These are phyloP conservation scores for Chelon auratus DNA, from an alignment of 2,797 vertebrate genomes.

Conservation along the genomic window DNA sequence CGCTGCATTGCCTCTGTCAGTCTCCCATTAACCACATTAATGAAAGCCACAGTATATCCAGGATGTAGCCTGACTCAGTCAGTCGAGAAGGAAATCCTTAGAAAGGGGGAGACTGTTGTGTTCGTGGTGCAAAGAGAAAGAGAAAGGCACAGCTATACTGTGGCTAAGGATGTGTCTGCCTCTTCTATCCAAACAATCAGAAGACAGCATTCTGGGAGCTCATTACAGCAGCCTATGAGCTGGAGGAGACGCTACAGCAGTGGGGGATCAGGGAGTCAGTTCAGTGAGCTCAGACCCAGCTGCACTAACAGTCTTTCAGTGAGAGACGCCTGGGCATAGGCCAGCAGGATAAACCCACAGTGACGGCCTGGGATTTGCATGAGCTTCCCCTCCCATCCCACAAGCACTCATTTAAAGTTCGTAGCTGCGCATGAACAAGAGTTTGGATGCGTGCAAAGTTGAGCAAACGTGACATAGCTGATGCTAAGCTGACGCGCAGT, in stretches of 20 bases:
- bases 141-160: slow-evolving; percentile 43
- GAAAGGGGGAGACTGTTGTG: slow-evolving; percentile 32
- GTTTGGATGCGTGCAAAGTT: slow-evolving; percentile 49
- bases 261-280: slow-evolving; percentile 68
- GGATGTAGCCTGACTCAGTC: slow-evolving; percentile 29
- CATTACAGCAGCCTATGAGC: slow-evolving; percentile 77
- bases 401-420: slow-evolving; percentile 62
- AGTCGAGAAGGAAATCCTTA: slow-evolving; percentile 12
- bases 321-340: slow-evolving; percentile 50
- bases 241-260: slow-evolving; percentile 57
- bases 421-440: slow-evolving; percentile 34
- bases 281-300: slow-evolving; percentile 70
- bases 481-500: slow-evolving; percentile 30
- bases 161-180: slow-evolving; percentile 60
- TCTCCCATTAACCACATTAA: slow-evolving; percentile 53
- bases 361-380: slow-evolving; percentile 71
- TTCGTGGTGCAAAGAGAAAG: slow-evolving; percentile 46
- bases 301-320: slow-evolving; percentile 61
- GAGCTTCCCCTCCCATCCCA: slow-evolving; percentile 65
- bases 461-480: slow-evolving; percentile 50
- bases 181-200: slow-evolving; percentile 67
- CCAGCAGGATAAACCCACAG: slow-evolving; percentile 68
- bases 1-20: slow-evolving; percentile 33
- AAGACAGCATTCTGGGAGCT: slow-evolving; percentile 80
- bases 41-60: slow-evolving; percentile 33